A percentile compares a stretch with the other conserved stretches of the same genome.
Evolutionary conservation across 2,113 vertebrate species (phyloP).

Genomic region (Bombycilla garrulus): DNA sequence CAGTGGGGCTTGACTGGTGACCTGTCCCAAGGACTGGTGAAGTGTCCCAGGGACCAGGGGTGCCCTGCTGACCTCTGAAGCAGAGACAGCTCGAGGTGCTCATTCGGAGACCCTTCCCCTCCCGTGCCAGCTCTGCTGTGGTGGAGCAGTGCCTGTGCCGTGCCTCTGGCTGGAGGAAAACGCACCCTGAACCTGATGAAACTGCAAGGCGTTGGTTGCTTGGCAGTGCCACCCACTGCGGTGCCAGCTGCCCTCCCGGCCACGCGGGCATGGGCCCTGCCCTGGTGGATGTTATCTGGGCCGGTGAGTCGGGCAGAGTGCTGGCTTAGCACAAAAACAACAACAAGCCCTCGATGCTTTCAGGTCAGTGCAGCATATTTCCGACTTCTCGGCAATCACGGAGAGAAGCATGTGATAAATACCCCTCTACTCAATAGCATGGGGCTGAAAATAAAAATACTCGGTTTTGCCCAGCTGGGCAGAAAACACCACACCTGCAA

Average conservation of each 20-base stretch:
- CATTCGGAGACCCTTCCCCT: neutral
- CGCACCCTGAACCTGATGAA: neutral
- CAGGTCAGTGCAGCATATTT: neutral
- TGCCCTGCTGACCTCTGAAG: neutral
- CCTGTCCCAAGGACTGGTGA: neutral
- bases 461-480: neutral
- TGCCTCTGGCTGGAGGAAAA: neutral
- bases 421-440: neutral
- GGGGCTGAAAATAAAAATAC: neutral
- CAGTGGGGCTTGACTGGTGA: neutral
- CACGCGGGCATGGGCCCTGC: slow-evolving; percentile 3
- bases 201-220: neutral
- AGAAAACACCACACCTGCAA: neutral
- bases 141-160: rapidly evolving
- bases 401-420: neutral
- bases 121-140: neutral
- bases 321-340: neutral
- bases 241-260: neutral
- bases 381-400: neutral
- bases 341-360: neutral
- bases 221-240: neutral
- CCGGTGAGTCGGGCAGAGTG: neutral
- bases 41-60: neutral
- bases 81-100: rapidly evolving
- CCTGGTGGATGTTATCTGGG: slow-evolving; percentile 11